phyloP scores from a whole-genome alignment of 1,140 invertebrate genomes.

The Zaprionus ornatus region DNA sequence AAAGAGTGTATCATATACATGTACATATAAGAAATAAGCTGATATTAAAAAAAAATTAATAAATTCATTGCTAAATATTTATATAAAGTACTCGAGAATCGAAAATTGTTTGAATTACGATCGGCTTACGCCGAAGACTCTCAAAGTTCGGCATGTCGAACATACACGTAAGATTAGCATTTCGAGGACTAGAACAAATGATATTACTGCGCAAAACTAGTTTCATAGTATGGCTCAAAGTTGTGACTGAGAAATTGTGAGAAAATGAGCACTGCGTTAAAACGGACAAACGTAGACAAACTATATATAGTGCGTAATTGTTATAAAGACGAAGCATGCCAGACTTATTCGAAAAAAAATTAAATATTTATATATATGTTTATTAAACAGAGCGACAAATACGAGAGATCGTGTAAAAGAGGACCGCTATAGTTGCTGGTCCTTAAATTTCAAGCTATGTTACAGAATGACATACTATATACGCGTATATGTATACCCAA shows the following conservation, averaged over 20 bases:
- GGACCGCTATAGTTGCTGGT: slow-evolving; percentile 43
- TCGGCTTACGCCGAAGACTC: slow-evolving; percentile 39
- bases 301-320: not conserved
- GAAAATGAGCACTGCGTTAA: not conserved
- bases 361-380: slow-evolving; percentile 7
- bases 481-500: not conserved
- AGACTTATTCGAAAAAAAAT: slow-evolving; percentile 20
- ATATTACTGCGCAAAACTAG: slow-evolving; percentile 30
- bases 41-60: slow-evolving; percentile 33
- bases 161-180: not conserved
- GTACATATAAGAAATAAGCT: slow-evolving; percentile 14
- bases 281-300: slow-evolving; percentile 52
- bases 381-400: slow-evolving; percentile 71
- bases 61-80: slow-evolving; percentile 68
- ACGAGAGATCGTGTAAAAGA: slow-evolving; percentile 74
- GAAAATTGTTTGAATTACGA: slow-evolving; percentile 46
- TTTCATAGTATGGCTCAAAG: slow-evolving; percentile 20
- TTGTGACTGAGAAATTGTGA: slow-evolving; percentile 12
- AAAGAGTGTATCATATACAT: slow-evolving; percentile 3
- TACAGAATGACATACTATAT: slow-evolving; percentile 43
- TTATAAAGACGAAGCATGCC: slow-evolving; percentile 16
- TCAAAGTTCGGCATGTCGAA: slow-evolving; percentile 28
- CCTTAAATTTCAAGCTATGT: slow-evolving; percentile 66
- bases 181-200: slow-evolving; percentile 37
- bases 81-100: slow-evolving; percentile 38